Evolutionary conservation across 2,888 invertebrate genomes (phyloP).

Genomic region (Adelphocoris suturalis): DNA sequence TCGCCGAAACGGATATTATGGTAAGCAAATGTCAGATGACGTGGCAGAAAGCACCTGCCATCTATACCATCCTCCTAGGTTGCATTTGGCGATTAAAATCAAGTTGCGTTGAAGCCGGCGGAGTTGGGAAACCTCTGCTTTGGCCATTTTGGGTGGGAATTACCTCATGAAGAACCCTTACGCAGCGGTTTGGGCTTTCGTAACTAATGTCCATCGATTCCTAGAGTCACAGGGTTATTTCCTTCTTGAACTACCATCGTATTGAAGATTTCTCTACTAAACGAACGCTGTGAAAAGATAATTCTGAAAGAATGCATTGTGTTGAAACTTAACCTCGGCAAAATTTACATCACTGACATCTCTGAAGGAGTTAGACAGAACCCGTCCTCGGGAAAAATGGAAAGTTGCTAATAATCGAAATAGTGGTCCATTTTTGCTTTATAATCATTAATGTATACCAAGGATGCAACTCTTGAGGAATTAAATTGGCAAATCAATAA

Average conservation of each 20-base stretch:
- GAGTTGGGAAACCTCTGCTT: neutral
- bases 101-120: neutral
- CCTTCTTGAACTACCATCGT: neutral
- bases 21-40: conserved; percentile 36
- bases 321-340: no score
- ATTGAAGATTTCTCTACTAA: no score
- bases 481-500: no score
- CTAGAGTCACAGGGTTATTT: neutral
- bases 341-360: no score
- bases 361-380: no score
- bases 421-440: no score
- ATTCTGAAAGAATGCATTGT: no score
- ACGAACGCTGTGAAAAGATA: no score
- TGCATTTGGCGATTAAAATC: conserved; percentile 45
- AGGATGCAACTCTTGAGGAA: no score
- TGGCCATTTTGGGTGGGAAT: conserved; percentile 23
- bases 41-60: neutral
- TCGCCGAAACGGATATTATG: neutral
- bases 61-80: neutral
- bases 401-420: no score
- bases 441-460: no score
- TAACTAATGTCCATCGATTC: conserved; percentile 17
- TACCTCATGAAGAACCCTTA: conserved; percentile 37
- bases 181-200: conserved; percentile 12
- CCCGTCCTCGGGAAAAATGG: no score